Evolutionary conservation across 2,797 vertebrate species (phyloP).

Genomic region (Malurus leucopterus): DNA sequence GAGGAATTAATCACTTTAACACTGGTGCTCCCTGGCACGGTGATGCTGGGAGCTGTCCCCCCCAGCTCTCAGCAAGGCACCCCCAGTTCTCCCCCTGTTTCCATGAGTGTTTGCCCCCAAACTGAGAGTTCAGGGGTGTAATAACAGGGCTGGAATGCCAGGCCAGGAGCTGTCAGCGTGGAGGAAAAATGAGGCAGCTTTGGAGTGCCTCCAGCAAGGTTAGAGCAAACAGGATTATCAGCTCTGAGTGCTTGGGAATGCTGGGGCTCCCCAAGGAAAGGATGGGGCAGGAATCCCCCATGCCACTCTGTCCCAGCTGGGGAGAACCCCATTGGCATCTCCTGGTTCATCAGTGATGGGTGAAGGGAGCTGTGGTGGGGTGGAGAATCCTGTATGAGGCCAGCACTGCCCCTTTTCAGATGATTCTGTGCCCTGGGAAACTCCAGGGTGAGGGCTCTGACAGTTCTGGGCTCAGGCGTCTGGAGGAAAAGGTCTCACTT

Average conservation of each 20-base stretch:
- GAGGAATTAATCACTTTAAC: constrained; percentile 67
- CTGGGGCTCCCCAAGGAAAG: background rate
- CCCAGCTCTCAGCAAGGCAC: background rate
- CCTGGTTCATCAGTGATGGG: background rate
- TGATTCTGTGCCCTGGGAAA: background rate
- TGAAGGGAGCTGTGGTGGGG: background rate
- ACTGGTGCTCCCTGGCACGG: background rate
- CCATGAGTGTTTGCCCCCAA: background rate
- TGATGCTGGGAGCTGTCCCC: background rate
- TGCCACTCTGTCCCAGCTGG: background rate
- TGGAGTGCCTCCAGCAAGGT: background rate
- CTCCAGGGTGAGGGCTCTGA: background rate
- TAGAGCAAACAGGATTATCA: constrained; percentile 12
- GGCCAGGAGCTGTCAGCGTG: background rate
- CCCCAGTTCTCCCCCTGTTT: background rate
- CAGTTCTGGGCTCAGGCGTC: background rate
- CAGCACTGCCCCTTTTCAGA: background rate
- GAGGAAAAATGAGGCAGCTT: background rate
- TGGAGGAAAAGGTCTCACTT: background rate
- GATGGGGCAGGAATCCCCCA: background rate
- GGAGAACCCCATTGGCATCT: background rate
- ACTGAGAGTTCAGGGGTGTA: background rate
- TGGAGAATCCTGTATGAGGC: background rate
- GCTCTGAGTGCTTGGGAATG: background rate
- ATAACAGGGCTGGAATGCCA: background rate